Conservation (phyloP, 2,888 invertebrate species). For the Vannuccia rotundouncinata region DNA sequence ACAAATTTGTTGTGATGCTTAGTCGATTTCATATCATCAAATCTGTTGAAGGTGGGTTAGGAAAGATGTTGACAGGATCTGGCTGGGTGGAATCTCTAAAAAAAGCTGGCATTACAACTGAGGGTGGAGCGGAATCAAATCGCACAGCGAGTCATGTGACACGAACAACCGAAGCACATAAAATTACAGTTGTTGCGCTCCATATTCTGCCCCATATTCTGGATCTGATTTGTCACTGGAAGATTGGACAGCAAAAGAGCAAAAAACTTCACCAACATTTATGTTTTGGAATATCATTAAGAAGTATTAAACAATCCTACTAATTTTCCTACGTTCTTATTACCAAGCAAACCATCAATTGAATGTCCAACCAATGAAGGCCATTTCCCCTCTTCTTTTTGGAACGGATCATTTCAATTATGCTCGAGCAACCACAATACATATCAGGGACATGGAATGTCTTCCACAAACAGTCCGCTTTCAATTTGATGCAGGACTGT, state of each 20-base stretch:
- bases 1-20: too few species aligned
- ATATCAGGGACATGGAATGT: conserved; percentile 9
- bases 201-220: too few species aligned
- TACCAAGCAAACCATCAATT: conserved; percentile 8
- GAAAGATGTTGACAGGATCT: too few species aligned
- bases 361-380: conserved; percentile 23
- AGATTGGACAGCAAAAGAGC: conserved; percentile 9
- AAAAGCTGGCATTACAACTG: too few species aligned
- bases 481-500: conserved; percentile 16
- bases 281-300: conserved; percentile 17
- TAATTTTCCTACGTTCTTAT: conserved; percentile 23
- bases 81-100: too few species aligned
- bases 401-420: conserved; percentile 21
- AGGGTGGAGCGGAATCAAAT: too few species aligned
- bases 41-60: too few species aligned
- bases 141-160: too few species aligned
- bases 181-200: too few species aligned
- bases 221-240: background rate
- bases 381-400: conserved; percentile 22
- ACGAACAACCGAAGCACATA: too few species aligned
- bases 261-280: conserved; percentile 19
- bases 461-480: conserved; percentile 10
- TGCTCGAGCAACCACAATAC: conserved; percentile 19
- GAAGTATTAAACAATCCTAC: conserved; percentile 17
- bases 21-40: too few species aligned